Conservation (phyloP, 2,888 invertebrate genomes). For the Blastobasis adustella region DNA sequence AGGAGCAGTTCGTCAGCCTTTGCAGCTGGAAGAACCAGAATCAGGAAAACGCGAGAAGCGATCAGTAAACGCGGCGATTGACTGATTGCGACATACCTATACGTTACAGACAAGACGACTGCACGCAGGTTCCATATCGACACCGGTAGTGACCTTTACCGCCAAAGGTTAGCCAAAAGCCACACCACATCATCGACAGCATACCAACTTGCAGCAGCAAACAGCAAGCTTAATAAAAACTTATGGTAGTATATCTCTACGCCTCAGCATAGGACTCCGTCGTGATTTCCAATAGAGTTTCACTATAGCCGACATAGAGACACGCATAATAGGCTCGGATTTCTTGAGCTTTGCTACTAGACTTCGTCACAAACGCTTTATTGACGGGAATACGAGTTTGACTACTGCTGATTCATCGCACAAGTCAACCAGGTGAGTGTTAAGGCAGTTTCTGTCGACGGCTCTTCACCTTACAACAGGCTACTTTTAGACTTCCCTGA, state of each 20-base stretch:
- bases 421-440: conserved; percentile 1
- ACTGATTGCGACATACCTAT: conserved; percentile 6
- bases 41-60: conserved; percentile 9
- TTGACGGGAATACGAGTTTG: conserved; percentile 8
- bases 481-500: conserved; percentile 6
- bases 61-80: conserved; percentile 11
- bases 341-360: conserved; percentile 11
- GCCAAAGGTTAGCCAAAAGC: background rate
- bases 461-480: background rate
- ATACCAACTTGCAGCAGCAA: conserved; percentile 11
- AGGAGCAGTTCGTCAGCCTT: background rate
- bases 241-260: conserved; percentile 6
- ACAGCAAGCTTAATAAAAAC: conserved; percentile 13
- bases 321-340: conserved; percentile 11
- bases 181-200: background rate
- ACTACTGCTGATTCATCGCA: conserved; percentile 1
- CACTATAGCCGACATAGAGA: conserved; percentile 10
- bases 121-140: conserved; percentile 7
- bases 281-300: conserved; percentile 9
- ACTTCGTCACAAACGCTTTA: conserved; percentile 2
- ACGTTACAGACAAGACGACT: conserved; percentile 1
- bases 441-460: background rate
- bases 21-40: conserved; percentile 4
- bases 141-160: conserved; percentile 12
- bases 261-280: conserved; percentile 7